phyloP scores from a whole-genome alignment of 1,140 invertebrate genomes.

The Zaprionus lachaisei region DNA sequence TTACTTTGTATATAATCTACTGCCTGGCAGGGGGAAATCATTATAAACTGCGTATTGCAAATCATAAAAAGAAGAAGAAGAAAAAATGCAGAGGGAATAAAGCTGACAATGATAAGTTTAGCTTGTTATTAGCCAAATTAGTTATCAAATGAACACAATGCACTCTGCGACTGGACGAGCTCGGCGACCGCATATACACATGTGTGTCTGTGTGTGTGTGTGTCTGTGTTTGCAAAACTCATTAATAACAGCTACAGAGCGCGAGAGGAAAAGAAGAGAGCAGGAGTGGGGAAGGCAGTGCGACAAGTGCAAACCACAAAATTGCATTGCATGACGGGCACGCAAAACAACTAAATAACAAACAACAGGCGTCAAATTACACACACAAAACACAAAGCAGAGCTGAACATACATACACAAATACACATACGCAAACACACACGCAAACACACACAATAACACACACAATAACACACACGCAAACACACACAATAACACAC shows the following conservation, averaged over 20 bases:
- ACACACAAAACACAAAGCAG: constrained; percentile 68
- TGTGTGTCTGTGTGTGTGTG: not conserved
- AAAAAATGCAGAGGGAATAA: not conserved
- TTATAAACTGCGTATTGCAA: constrained; percentile 20
- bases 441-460: constrained; percentile 14
- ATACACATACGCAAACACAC: constrained; percentile 11
- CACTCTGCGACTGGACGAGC: constrained; percentile 3
- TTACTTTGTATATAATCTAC: constrained; percentile 37
- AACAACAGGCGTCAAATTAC: constrained; percentile 82
- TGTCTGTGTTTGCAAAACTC: constrained; percentile 60
- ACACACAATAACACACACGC: constrained; percentile 5
- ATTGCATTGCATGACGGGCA: constrained; percentile 80
- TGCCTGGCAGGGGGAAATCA: constrained; percentile 35
- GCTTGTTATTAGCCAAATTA: constrained; percentile 63
- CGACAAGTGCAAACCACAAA: constrained; percentile 69
- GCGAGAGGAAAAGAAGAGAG: not conserved
- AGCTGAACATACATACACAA: constrained; percentile 33
- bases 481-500: constrained; percentile 8
- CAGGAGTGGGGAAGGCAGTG: not conserved
- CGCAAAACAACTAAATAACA: constrained; percentile 80
- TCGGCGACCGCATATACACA: constrained; percentile 18
- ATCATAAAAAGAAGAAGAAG: not conserved
- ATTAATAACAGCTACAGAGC: constrained; percentile 62
- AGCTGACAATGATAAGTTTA: constrained; percentile 17
- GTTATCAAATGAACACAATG: constrained; percentile 43